Evolutionary conservation across 2,888 invertebrate genomes (phyloP), one percentile per base, ranked within the genome.

Genomic region (Tinea pellionella): DNA sequence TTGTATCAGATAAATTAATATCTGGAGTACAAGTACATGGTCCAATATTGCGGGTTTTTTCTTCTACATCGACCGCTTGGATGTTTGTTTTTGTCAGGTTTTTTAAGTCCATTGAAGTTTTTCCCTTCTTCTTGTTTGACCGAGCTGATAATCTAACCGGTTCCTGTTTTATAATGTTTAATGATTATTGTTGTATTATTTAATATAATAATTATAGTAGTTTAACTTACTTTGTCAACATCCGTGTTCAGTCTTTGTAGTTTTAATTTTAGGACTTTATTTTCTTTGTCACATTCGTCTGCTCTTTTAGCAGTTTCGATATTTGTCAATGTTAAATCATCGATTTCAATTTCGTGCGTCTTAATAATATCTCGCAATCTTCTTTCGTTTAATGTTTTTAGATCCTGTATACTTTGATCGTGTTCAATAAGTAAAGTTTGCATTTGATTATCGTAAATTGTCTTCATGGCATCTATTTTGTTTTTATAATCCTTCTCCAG

Each of bases 331-430:
- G 86, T 75, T 63, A 89, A 72, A 64, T 77, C 84, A 63, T 89
- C 88, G 9, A 88, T 75, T 75, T 89, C 89, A 64, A 80, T 84
- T 66, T 89, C 89, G 65, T 89, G 86, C 51, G 78, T 75, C 62
- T 78, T 80, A 53, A 80, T 77, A 43, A 89, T 72, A 53, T 88
- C 86, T 60, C 80, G 74, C 16, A 89, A 65, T 0, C 83, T 77
- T 65, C 89, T 88, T 67, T 89, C 89, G 37, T 90, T 89, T 30
- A 89, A 75, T 63, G 73, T 76, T 70, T 90, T 89, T 66, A 90
- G 78, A 64, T 80, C 88, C 63, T 78, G 79, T 2, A 90, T 88
- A n/a, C 89, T 88, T 63, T 81, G 79, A 66, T 88, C 86, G 64
- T 89, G 89, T 66, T 89, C 85, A 61, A 85, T 86, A 19, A 88